Conservation (phyloP, 2,888 invertebrate genomes). For the Julus scanicus region DNA sequence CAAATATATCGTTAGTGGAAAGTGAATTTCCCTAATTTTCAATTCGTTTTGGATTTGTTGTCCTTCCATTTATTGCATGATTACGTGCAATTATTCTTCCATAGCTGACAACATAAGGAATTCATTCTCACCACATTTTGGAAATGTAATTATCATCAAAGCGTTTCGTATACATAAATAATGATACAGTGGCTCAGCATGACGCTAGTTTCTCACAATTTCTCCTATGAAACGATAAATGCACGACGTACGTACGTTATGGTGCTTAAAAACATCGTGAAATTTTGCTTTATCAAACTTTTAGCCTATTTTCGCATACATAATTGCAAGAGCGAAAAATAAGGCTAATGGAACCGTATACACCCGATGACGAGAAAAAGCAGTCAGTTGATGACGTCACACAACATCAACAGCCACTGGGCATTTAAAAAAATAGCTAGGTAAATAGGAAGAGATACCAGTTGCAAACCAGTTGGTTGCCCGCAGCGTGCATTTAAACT, state of each 20-base stretch:
- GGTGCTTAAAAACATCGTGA: background rate
- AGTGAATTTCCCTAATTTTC: too few species aligned
- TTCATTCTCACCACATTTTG: background rate
- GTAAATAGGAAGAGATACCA: conserved; percentile 33
- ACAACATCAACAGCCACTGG: conserved; percentile 1
- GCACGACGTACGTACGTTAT: background rate
- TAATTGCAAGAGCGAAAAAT: conserved; percentile 11
- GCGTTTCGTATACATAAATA: background rate
- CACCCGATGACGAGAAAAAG: background rate
- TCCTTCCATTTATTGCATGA: too few species aligned
- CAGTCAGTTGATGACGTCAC: background rate
- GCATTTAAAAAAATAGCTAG: background rate
- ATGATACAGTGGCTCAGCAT: background rate
- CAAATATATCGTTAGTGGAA: too few species aligned
- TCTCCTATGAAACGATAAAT: background rate
- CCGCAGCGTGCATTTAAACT: conserved; percentile 28
- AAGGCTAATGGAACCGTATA: conserved; percentile 15
- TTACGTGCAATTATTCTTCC: too few species aligned
- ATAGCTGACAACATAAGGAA: background rate
- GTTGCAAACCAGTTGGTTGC: conserved; percentile 28
- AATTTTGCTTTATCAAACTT: background rate
- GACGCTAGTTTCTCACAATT: background rate
- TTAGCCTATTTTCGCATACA: background rate
- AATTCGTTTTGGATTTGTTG: too few species aligned
- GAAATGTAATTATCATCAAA: background rate